phyloP scores from a whole-genome alignment of 2,797 vertebrate species.

The Sebastes vulpes region DNA sequence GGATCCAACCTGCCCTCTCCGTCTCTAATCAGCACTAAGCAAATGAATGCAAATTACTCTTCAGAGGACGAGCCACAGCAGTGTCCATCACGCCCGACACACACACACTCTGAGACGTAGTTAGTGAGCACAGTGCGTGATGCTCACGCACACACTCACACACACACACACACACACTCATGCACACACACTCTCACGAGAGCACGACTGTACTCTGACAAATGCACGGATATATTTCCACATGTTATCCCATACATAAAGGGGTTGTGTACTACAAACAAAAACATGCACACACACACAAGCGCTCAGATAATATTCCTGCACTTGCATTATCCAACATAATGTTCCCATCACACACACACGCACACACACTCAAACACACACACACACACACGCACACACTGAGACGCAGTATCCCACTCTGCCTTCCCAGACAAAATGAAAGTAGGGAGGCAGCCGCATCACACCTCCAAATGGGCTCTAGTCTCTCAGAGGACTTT shows the following conservation, averaged over 20 bases:
- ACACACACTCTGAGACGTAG: constrained; percentile 57
- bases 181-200: not conserved
- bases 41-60: constrained; percentile 74
- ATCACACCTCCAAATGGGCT: constrained; percentile 80
- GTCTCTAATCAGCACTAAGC: constrained; percentile 67
- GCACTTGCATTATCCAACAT: constrained; percentile 22
- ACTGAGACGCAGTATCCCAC: constrained; percentile 24
- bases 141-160: not conserved
- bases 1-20: constrained; percentile 57
- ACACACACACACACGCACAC: not conserved
- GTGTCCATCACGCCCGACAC: constrained; percentile 65
- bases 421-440: constrained; percentile 66
- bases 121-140: constrained; percentile 50
- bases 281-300: not conserved
- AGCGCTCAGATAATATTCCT: constrained; percentile 5
- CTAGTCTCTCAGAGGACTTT: constrained; percentile 72
- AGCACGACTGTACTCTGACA: constrained; percentile 23
- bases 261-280: not conserved
- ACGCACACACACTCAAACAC: not conserved
- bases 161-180: not conserved
- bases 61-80: constrained; percentile 65
- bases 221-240: not conserved
- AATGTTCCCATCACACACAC: constrained; percentile 7
- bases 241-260: not conserved
- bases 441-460: constrained; percentile 73